A percentile compares a stretch with the other conserved stretches of the same genome.
These are phyloP conservation scores for Cromileptes altivelis DNA, from an alignment of 2,113 vertebrate species.

Conservation along the genomic window DNA sequence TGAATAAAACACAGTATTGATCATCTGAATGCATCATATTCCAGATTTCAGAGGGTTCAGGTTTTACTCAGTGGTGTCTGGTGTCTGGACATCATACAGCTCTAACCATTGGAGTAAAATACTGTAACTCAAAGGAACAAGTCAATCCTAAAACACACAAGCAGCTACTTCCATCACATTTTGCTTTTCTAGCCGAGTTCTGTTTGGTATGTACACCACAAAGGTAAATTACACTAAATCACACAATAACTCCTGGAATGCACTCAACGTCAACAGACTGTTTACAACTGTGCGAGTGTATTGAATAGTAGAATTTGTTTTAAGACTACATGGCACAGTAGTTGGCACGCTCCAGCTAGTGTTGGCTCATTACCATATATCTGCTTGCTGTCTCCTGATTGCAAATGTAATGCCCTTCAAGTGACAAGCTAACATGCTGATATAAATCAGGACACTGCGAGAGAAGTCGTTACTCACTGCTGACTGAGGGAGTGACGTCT, in stretches of 20 bases:
- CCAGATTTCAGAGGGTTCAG: too few species aligned
- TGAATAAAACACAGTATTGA: too few species aligned
- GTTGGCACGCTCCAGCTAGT: slow-evolving; percentile 24
- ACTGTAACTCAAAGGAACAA: neutral
- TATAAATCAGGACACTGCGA: slow-evolving; percentile 44
- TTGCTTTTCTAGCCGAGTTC: neutral
- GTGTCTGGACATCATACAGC: neutral
- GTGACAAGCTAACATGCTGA: slow-evolving; percentile 38
- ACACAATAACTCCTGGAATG: slow-evolving; percentile 1
- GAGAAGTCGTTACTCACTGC: slow-evolving; percentile 39
- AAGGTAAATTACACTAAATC: neutral
- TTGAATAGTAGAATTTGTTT: slow-evolving; percentile 31
- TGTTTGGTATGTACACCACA: neutral
- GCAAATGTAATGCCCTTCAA: slow-evolving; percentile 46
- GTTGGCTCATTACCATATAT: slow-evolving; percentile 42
- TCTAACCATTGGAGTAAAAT: neutral
- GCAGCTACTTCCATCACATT: neutral
- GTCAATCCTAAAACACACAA: neutral
- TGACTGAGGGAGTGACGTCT: neutral
- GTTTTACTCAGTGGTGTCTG: neutral
- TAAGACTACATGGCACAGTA: slow-evolving; percentile 3
- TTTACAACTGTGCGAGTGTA: neutral
- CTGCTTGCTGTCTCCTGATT: slow-evolving; percentile 31
- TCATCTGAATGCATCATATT: too few species aligned
- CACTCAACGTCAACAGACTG: slow-evolving; percentile 5